Conservation (phyloP, 2,113 vertebrate genomes). For the Cheirogaleus medius region DNA sequence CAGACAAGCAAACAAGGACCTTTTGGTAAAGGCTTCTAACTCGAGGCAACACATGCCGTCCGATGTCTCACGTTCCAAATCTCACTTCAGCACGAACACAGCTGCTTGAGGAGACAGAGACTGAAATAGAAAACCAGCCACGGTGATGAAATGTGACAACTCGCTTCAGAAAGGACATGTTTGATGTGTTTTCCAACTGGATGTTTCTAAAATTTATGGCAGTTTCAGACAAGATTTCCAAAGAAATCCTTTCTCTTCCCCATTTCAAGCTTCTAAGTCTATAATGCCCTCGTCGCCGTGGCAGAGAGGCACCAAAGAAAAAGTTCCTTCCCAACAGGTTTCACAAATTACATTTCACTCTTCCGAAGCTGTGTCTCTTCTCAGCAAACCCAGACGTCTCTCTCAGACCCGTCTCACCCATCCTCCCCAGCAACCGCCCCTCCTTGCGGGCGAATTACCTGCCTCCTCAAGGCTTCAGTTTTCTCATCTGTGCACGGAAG, state of each 20-base stretch:
- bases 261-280: slow-evolving; percentile 45
- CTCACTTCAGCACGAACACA: background rate
- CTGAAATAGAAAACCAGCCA: slow-evolving; percentile 57
- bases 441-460: background rate
- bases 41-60: slow-evolving; percentile 16
- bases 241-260: slow-evolving; percentile 58
- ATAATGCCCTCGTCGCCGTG: background rate
- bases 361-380: background rate
- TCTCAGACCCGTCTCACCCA: background rate
- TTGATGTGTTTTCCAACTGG: slow-evolving; percentile 70
- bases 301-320: background rate
- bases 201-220: slow-evolving; percentile 70
- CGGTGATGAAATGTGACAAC: slow-evolving; percentile 65
- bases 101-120: slow-evolving; percentile 43
- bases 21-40: slow-evolving; percentile 37
- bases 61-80: background rate
- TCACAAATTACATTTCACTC: slow-evolving; percentile 5
- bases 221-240: slow-evolving; percentile 64
- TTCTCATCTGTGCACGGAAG: background rate
- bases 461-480: background rate
- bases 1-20: slow-evolving; percentile 23
- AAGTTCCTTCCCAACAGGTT: background rate
- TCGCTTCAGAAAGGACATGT: slow-evolving; percentile 64
- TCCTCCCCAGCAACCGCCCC: background rate
- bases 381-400: background rate